A percentile compares a stretch with the other conserved stretches of the same genome.
These are phyloP conservation scores for Entelurus aequoreus DNA, from an alignment of 2,113 vertebrate species.

Conservation along the genomic window DNA sequence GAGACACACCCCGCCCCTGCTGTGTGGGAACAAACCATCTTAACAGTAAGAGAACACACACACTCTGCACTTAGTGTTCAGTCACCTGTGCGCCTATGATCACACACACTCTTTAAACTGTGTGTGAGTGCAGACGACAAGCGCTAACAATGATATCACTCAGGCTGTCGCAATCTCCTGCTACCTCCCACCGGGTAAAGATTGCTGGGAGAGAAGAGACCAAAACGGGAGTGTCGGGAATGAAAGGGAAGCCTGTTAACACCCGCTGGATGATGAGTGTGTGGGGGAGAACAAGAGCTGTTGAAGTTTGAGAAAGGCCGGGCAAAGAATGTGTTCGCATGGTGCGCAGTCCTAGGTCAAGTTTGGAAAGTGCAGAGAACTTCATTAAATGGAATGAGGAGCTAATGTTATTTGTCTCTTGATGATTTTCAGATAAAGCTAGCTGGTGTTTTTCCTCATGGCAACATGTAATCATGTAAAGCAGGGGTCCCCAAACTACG, in stretches of 20 bases:
- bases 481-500: no score
- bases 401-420: conserved; percentile 20
- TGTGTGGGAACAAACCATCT: conserved; percentile 36
- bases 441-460: no score
- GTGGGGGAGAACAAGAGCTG: conserved; percentile 2
- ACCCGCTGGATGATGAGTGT: conserved; percentile 39
- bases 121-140: conserved; percentile 18
- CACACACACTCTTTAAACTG: conserved; percentile 15
- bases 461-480: no score
- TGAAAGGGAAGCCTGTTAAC: conserved; percentile 46
- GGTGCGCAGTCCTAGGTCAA: conserved; percentile 19
- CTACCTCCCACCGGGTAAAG: conserved; percentile 46
- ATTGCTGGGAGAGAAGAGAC: conserved; percentile 34
- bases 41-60: conserved; percentile 15
- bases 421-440: background rate
- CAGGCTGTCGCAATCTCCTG: conserved; percentile 41
- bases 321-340: conserved; percentile 23
- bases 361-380: conserved; percentile 14
- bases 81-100: conserved; percentile 37
- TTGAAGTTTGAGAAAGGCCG: conserved; percentile 7
- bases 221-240: conserved; percentile 43
- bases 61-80: background rate
- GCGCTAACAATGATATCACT: conserved; percentile 58
- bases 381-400: conserved; percentile 20
- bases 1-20: conserved; percentile 37